Percentiles rank a stretch among this genome's conserved stretches.
Conservation (phyloP, 2,113 vertebrate genomes). For the Spea multiplicata region DNA sequence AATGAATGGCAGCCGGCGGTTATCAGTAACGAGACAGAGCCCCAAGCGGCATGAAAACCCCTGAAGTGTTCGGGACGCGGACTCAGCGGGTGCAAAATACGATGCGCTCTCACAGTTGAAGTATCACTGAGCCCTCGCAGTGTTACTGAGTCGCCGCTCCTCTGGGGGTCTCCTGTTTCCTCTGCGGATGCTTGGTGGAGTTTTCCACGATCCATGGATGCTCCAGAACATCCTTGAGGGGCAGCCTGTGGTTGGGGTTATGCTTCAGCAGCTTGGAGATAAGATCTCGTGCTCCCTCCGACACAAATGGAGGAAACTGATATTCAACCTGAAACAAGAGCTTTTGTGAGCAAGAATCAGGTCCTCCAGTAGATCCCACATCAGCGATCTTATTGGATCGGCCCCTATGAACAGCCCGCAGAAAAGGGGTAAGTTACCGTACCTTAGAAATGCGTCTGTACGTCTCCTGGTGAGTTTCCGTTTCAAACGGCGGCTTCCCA, state of each 20-base stretch:
- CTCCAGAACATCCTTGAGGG: slow-evolving; percentile 76
- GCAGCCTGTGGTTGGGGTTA: slow-evolving; percentile 79
- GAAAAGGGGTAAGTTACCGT: slow-evolving; percentile 39
- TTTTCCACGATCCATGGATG: slow-evolving; percentile 82
- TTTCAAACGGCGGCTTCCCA: slow-evolving; percentile 90
- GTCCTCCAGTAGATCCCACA: neutral
- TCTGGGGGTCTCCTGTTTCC: neutral
- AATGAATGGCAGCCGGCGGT: neutral
- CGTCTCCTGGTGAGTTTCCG: slow-evolving; percentile 84
- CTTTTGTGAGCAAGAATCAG: no score
- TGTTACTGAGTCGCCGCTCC: neutral
- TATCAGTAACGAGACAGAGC: neutral
- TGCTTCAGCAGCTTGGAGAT: slow-evolving; percentile 85
- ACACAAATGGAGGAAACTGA: slow-evolving; percentile 76
- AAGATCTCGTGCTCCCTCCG: slow-evolving; percentile 79
- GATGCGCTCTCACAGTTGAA: neutral
- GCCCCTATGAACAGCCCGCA: neutral
- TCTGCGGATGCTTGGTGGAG: slow-evolving; percentile 68
- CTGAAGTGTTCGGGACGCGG: neutral
- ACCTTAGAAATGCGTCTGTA: slow-evolving; percentile 91
- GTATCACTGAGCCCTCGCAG: neutral
- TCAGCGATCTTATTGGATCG: neutral
- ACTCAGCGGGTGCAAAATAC: neutral
- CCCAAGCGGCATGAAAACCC: neutral
- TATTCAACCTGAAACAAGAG: slow-evolving; percentile 78